Evolutionary conservation across 2,113 vertebrate genomes (phyloP), one percentile per base, ranked within the genome.

Genomic region (Pholis gunnellus): DNA sequence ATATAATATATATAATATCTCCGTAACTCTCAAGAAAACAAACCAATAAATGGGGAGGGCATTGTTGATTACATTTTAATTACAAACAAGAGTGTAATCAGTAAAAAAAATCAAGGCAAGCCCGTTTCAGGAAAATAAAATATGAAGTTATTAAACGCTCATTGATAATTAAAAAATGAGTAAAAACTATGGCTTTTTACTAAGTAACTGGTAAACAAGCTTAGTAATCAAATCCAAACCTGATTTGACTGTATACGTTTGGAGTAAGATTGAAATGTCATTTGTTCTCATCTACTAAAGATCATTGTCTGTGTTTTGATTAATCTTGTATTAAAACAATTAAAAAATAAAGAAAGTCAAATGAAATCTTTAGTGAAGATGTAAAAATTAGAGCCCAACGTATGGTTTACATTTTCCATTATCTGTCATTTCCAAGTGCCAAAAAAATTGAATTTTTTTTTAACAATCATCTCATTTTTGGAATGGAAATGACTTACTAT

Each of bases 381-480:
- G 11, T 85, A 46, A 79, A 84, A 82, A 72, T 54, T 15, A 75
- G 71, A 78, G 34, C 83, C 75, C 84, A 31, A 92, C 89, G 64
- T 79, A 67, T 63, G 54, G 82, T 90, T 90, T 88, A 79, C 81
- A 83, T 73, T 78, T 79, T 78, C 42, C 77, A 13, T 60, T 31
- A 8, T 36, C 34, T 22, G 22, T 56, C 15, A 56, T 86, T 88
- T 71, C 14, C 59, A 89, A 90, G 89, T 91, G 88, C 78, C 92
- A 56, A 27, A 36, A 57, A n/a, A n/a, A n/a, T n/a, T n/a, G n/a
- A n/a, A n/a, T n/a, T n/a, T n/a, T n/a, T n/a, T n/a, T n/a, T n/a
- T n/a, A n/a, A n/a, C 0, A 40, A 25, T 42, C 25, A 65, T 63
- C 38, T 66, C 14, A 4, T 70, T 31, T 22, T 36, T 52, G 1